Base-by-base conservation (phyloP, 1,140 invertebrate genomes). In the Bombus waltoni region DNA sequence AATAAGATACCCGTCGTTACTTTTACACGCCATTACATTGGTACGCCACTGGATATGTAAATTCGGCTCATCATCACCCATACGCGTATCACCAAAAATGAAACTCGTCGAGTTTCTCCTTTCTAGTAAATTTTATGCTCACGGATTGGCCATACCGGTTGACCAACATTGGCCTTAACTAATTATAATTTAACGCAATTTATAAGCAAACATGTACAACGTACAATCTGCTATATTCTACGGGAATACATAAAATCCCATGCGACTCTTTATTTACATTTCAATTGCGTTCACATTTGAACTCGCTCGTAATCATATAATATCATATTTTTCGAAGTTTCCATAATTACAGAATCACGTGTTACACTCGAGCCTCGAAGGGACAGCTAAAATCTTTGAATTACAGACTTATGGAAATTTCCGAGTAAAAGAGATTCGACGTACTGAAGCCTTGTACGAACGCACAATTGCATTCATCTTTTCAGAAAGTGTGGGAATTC, bases 231-330 rank as follows among this genome's bases (percentile, higher is more conserved):
- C 15, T 47, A 47, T 18, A 74, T 77, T 76, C 47, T 28, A 71
- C 10, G 53, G 38, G 11, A 73, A 88, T 88, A 85, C 82, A 59
- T 88, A 81, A 89, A 76, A 77, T 13, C 42, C 11, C 11, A 47
- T 25, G 79, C 88, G 57, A 88, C 65, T 89, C n/a, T 47, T 81
- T 88, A 88, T 89, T 88, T 88, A 89, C 74, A 83, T 83, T 89
- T 32, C 59, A 59, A 83, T n/a, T 57, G 59, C 44, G n/a, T 13
- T 6, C 62, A 44, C n/a, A 65, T 68, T 25, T 32, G 35, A 87
- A 73, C n/a, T 22, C 28, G 35, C 40, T 15, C 35, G 8, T 11
- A 32, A 32, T 32, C 32, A 32, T 32, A n/a, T n/a, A n/a, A n/a
- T n/a, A 32, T 32, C 32, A 32, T 32, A 32, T 32, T 32, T 32